Percentiles rank a stretch among this genome's conserved stretches.
Conservation (phyloP, 2,113 vertebrate species). For the Notothenia coriiceps region DNA sequence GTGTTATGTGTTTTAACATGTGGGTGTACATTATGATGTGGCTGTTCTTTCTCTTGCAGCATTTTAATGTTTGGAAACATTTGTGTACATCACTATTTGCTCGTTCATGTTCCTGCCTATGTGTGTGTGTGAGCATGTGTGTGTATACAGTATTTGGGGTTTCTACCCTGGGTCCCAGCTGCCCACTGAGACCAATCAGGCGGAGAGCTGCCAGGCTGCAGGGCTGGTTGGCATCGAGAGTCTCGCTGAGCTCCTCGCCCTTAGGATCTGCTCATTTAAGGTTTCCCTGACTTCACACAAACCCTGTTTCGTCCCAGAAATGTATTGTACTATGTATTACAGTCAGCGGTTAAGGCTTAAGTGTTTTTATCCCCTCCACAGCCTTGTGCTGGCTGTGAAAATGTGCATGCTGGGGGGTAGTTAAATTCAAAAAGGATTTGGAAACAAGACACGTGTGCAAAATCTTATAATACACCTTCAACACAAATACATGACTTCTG, state of each 20-base stretch:
- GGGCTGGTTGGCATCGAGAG: constrained; percentile 63
- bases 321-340: constrained; percentile 36
- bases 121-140: constrained; percentile 14
- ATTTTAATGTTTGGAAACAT: constrained; percentile 16
- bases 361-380: constrained; percentile 28
- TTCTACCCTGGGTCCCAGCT: constrained; percentile 60
- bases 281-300: constrained; percentile 65
- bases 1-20: constrained; percentile 52
- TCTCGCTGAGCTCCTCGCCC: constrained; percentile 53
- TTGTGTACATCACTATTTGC: constrained; percentile 3
- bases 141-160: constrained; percentile 56
- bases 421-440: constrained; percentile 12
- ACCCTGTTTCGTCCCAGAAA: constrained; percentile 31
- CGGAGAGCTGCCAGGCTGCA: constrained; percentile 66
- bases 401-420: constrained; percentile 4
- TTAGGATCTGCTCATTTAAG: constrained; percentile 70
- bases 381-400: constrained; percentile 15
- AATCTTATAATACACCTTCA: constrained; percentile 3
- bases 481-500: not conserved
- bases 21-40: constrained; percentile 17
- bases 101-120: constrained; percentile 8
- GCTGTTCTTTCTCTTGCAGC: not conserved
- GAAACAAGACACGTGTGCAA: constrained; percentile 13
- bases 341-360: constrained; percentile 41
- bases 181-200: constrained; percentile 76